Percentiles rank a stretch among this genome's conserved stretches.
These are phyloP conservation scores for Cyprinella venusta DNA, from an alignment of 2,797 vertebrate genomes.

Conservation along the genomic window DNA sequence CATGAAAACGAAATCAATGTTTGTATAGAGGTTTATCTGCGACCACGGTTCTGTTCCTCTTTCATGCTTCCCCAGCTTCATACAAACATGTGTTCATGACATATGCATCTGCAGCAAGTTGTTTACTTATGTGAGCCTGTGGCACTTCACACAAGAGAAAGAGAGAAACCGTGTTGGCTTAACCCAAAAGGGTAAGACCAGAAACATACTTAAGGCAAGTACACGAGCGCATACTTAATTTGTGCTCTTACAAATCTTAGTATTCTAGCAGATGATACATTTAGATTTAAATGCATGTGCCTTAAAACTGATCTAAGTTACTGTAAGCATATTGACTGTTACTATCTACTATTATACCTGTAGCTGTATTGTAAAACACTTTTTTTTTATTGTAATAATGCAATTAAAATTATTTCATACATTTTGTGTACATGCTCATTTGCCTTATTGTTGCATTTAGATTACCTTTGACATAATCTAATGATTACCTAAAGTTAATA, in stretches of 20 bases:
- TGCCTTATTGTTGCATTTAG: not conserved
- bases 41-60: not conserved
- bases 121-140: not conserved
- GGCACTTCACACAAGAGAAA: not conserved
- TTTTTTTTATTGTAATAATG: not conserved
- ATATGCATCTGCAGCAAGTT: not conserved
- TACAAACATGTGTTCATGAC: not conserved
- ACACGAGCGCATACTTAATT: not conserved
- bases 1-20: not conserved
- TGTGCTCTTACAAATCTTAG: not conserved
- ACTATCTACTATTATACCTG: not conserved
- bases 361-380: not conserved
- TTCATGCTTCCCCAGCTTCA: not conserved
- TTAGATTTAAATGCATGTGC: not conserved
- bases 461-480: not conserved
- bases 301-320: not conserved
- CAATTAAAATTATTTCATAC: not conserved
- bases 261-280: not conserved
- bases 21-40: not conserved
- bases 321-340: not conserved
- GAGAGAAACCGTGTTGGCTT: not conserved
- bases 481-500: not conserved
- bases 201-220: not conserved
- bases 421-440: not conserved
- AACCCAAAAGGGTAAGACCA: not conserved